phyloP scores from a whole-genome alignment of 2,113 vertebrate species.

The Fukomys damarensis region DNA sequence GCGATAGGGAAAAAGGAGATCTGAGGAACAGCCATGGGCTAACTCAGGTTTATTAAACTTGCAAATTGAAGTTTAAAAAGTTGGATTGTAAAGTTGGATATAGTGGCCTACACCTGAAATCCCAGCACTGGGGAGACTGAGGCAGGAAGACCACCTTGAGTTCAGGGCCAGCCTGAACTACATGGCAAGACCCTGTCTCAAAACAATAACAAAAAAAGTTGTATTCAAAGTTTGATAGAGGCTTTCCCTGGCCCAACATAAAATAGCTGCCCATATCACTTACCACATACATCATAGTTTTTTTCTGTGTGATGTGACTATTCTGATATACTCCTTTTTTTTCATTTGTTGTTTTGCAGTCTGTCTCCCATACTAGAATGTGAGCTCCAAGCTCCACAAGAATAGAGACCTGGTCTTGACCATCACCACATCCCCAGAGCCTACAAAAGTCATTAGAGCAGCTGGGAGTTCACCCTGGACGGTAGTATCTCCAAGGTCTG shows the following conservation, averaged over 20 bases:
- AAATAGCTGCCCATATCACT: background rate
- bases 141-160: background rate
- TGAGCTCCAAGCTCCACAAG: background rate
- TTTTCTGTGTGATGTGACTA: background rate
- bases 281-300: background rate
- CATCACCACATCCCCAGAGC: background rate
- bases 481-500: background rate
- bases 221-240: background rate
- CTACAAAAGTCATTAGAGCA: background rate
- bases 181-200: background rate
- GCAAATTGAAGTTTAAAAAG: background rate
- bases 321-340: background rate
- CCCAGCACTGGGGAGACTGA: background rate
- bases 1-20: background rate
- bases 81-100: background rate
- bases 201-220: background rate
- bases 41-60: background rate
- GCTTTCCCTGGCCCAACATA: background rate
- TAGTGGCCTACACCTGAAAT: background rate
- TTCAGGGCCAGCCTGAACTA: background rate
- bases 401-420: background rate
- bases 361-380: background rate
- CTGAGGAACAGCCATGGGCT: background rate
- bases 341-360: background rate
- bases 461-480: background rate